Evolutionary conservation across 1,140 invertebrate genomes (phyloP).

Genomic region (Cephus cinctus): DNA sequence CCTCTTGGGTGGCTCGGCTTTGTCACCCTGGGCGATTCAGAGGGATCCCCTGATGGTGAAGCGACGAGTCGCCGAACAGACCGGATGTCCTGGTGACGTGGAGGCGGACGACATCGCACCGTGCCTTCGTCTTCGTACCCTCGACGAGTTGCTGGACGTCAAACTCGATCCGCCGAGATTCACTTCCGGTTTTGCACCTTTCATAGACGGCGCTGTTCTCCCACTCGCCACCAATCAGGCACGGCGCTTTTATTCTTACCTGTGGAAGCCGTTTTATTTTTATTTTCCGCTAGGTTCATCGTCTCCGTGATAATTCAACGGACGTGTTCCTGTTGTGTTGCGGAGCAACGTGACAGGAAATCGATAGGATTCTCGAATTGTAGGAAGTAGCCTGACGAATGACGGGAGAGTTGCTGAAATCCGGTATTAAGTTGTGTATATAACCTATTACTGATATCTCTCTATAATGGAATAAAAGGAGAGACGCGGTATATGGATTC

Average conservation of each 20-base stretch:
- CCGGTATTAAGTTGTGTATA: too few relatives aligned
- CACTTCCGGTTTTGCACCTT: slow-evolving; percentile 84
- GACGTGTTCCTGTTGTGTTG: neutral
- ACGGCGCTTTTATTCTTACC: slow-evolving; percentile 21
- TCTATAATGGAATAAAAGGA: too few relatives aligned
- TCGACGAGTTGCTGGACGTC: slow-evolving; percentile 71
- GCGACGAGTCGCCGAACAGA: slow-evolving; percentile 75
- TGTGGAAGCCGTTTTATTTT: slow-evolving; percentile 3
- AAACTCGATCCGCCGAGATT: slow-evolving; percentile 77
- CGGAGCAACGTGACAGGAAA: slow-evolving; percentile 29
- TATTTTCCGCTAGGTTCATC: too few relatives aligned
- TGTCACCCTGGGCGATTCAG: slow-evolving; percentile 93
- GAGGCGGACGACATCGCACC: slow-evolving; percentile 78
- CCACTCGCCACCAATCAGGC: slow-evolving; percentile 42
- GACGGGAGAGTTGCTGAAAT: too few relatives aligned
- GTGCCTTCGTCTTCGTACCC: slow-evolving; percentile 73
- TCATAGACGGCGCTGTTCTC: slow-evolving; percentile 81
- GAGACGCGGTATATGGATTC: too few relatives aligned
- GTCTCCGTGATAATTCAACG: slow-evolving; percentile 12
- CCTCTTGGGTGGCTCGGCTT: slow-evolving; percentile 90
- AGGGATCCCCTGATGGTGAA: slow-evolving; percentile 81
- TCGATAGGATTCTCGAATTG: slow-evolving; percentile 45
- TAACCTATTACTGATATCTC: too few relatives aligned
- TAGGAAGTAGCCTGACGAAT: slow-evolving; percentile 37
- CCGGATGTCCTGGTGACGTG: slow-evolving; percentile 74